phyloP scores from a whole-genome alignment of 2,797 vertebrate genomes.

The Lacerta agilis region DNA sequence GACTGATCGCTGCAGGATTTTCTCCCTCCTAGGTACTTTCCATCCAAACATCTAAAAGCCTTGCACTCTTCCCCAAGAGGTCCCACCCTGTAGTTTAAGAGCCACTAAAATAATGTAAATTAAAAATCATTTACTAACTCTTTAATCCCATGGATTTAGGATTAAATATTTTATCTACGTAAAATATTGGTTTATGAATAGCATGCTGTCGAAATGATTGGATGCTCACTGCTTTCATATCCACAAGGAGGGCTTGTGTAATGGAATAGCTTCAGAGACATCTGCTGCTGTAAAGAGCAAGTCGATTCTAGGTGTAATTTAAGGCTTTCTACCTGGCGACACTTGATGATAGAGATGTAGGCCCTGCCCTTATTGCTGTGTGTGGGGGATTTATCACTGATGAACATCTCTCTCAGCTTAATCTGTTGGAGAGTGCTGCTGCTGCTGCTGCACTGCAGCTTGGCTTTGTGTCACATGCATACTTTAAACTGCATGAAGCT shows the following conservation, averaged over 20 bases:
- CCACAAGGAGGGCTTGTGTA: conserved; percentile 13
- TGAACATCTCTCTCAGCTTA: conserved; percentile 58
- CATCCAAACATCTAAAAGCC: not conserved
- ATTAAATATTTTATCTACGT: not conserved
- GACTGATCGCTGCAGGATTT: not conserved
- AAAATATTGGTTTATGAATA: not conserved
- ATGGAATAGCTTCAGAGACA: conserved; percentile 25
- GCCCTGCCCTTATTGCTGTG: conserved; percentile 40
- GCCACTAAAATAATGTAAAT: conserved; percentile 6
- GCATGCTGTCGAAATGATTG: not conserved
- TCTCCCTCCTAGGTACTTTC: not conserved
- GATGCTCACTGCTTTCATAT: not conserved
- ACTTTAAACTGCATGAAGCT: conserved; percentile 54
- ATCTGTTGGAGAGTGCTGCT: conserved; percentile 47
- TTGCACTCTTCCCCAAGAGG: not conserved
- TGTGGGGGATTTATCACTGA: conserved; percentile 49
- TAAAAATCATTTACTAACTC: conserved; percentile 26
- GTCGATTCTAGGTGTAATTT: conserved; percentile 12
- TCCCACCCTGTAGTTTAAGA: not conserved
- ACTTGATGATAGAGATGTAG: not conserved
- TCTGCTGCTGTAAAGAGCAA: conserved; percentile 24
- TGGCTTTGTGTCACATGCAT: conserved; percentile 57
- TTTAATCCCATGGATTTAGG: conserved; percentile 24
- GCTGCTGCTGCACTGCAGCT: conserved; percentile 49
- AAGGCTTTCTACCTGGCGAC: conserved; percentile 5